Evolutionary conservation across 2,888 invertebrate species (phyloP).

Genomic region (Agelastica alni): DNA sequence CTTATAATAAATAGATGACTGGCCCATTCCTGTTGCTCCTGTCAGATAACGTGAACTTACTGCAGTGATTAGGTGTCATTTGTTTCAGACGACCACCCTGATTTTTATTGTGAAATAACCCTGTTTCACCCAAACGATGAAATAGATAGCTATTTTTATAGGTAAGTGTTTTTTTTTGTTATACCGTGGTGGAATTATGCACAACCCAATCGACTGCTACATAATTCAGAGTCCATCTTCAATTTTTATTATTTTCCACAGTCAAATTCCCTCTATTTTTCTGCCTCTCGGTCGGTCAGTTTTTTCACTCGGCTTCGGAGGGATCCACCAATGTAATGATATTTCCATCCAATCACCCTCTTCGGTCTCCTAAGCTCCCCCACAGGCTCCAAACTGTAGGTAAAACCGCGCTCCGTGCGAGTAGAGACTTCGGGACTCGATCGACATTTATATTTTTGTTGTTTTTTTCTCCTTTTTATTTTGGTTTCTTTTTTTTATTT

Average conservation of each 20-base stretch:
- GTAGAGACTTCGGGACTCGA: conserved; percentile 40
- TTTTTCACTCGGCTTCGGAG: conserved; percentile 51
- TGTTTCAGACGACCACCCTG: too few species aligned
- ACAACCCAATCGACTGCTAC: conserved; percentile 52
- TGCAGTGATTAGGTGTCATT: too few species aligned
- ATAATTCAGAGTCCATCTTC: conserved; percentile 60
- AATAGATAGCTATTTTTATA: too few species aligned
- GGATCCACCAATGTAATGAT: conserved; percentile 57
- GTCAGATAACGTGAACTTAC: too few species aligned
- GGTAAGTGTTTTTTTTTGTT: too few species aligned
- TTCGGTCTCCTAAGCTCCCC: conserved; percentile 45
- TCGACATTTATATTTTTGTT: conserved; percentile 46
- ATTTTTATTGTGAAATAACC: too few species aligned
- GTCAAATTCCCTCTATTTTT: conserved; percentile 59
- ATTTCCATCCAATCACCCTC: conserved; percentile 57
- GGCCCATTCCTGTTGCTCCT: too few species aligned
- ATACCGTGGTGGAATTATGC: conserved; percentile 44
- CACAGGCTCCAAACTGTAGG: conserved; percentile 25
- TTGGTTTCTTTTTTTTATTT: too few species aligned
- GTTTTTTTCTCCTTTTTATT: conserved; percentile 39
- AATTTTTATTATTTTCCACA: conserved; percentile 60
- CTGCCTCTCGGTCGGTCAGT: conserved; percentile 58
- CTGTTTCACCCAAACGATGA: too few species aligned
- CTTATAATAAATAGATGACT: too few species aligned
- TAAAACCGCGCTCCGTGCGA: conserved; percentile 37